Base-by-base conservation (phyloP, 2,797 vertebrate species). In the Leptoclinus maculatus region DNA sequence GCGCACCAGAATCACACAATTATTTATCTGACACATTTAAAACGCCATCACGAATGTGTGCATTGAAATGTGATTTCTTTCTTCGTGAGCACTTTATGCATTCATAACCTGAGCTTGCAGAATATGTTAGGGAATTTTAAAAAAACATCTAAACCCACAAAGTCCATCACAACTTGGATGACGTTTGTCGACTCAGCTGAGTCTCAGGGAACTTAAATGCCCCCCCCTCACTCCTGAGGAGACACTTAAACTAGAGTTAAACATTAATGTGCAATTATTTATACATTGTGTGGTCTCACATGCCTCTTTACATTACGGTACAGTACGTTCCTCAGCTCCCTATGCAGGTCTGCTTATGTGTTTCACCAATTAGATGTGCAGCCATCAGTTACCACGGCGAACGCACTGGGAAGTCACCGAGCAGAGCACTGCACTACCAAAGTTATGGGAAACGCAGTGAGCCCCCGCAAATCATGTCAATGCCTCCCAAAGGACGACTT, bases 391-490 rank as follows among this genome's bases (percentile, higher is more conserved):
- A 74, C 74, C 72, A 72, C 68, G 8, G 57, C 9, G 7, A 82
- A 57, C 10, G 34, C 53, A 21, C 41, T 16, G 73, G 76, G 72
- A 87, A 78, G 86, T 84, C 87, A 80, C 83, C 82, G 34, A 70
- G 64, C 54, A 75, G 75, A 77, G 66, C 27, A 64, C 53, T 32
- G 71, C 69, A 36, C 78, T 65, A 39, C 72, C 76, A 70, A 83
- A 86, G 86, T 90, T 88, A 86, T 54, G 83, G 76, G 65, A 86
- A 91, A 80, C 0, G 69, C 88, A 86, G 74, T 7, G 57, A 88
- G 89, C 87, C 87, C 85, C 88, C 76, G 71, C 90, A 92, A 95
- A 94, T 93, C 90, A 92, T 85, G 87, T 89, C 88, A 87, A 88
- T 71, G 83, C 59, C 67, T 93, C 93, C 92, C 94, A 66, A 71